Evolutionary conservation across 2,113 vertebrate genomes (phyloP).

Genomic region (Calidris pygmaea): DNA sequence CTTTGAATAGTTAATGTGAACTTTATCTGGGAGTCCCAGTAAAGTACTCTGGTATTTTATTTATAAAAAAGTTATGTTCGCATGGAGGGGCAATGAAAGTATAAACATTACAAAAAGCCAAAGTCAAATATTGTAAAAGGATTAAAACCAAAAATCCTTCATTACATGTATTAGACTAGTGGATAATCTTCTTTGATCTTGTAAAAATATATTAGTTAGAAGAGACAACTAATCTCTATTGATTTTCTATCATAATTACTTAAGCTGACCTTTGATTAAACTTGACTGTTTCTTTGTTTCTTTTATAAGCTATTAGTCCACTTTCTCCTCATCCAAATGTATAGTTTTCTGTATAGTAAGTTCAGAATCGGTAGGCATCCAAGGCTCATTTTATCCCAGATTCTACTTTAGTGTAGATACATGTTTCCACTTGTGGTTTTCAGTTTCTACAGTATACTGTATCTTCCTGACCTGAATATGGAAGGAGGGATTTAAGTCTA

Average conservation of each 20-base stretch:
- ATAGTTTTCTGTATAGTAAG: background rate
- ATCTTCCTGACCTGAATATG: constrained; percentile 23
- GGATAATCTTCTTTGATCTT: background rate
- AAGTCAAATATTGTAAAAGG: background rate
- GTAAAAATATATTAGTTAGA: background rate
- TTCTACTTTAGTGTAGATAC: background rate
- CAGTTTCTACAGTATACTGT: background rate
- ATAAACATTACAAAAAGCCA: background rate
- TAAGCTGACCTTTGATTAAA: background rate
- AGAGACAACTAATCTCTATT: background rate
- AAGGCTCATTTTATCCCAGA: background rate
- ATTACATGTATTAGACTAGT: background rate
- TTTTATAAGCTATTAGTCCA: background rate
- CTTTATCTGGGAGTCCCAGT: background rate
- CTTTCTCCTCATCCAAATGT: background rate
- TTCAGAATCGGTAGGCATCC: background rate
- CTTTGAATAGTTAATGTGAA: background rate
- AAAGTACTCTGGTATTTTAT: background rate
- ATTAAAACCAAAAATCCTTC: background rate
- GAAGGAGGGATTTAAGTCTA: background rate
- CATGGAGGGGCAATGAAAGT: background rate
- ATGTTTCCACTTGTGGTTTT: constrained; percentile 15
- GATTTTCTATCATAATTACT: background rate
- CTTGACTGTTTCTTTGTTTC: background rate
- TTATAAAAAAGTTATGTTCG: background rate